phyloP scores from a whole-genome alignment of 2,888 invertebrate species.

The Calameuta idolon region DNA sequence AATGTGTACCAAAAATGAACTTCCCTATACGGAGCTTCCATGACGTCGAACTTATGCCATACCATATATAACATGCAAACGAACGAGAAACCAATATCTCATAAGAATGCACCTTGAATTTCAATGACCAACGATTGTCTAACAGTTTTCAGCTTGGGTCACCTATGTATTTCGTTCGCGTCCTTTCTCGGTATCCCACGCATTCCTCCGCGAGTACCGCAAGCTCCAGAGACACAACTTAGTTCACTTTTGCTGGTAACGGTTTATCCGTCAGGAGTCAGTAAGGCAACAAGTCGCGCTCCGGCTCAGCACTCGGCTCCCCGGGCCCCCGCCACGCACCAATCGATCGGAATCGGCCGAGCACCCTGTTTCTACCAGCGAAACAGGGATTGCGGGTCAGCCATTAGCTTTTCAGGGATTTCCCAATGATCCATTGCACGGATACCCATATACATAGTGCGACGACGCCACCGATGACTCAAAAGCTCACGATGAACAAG shows the following conservation, averaged over 20 bases:
- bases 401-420: not conserved
- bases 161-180: constrained; percentile 9
- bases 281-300: constrained; percentile 58
- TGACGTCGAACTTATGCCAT: not conserved
- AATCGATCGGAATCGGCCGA: constrained; percentile 6
- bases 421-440: not conserved
- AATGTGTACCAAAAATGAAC: not conserved
- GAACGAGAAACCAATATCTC: not conserved
- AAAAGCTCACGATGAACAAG: not conserved
- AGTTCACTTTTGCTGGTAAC: constrained; percentile 63
- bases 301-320: not conserved
- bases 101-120: not conserved
- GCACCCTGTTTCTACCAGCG: not conserved
- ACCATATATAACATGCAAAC: not conserved
- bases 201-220: constrained; percentile 48
- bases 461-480: not conserved
- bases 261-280: constrained; percentile 58
- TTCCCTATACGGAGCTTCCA: not conserved
- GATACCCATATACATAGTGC: not conserved
- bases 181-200: constrained; percentile 33
- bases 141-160: not conserved
- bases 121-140: not conserved
- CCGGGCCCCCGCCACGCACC: not conserved
- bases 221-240: constrained; percentile 61
- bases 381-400: constrained; percentile 2